phyloP scores from a whole-genome alignment of 2,113 vertebrate genomes.

The Saccopteryx bilineata region DNA sequence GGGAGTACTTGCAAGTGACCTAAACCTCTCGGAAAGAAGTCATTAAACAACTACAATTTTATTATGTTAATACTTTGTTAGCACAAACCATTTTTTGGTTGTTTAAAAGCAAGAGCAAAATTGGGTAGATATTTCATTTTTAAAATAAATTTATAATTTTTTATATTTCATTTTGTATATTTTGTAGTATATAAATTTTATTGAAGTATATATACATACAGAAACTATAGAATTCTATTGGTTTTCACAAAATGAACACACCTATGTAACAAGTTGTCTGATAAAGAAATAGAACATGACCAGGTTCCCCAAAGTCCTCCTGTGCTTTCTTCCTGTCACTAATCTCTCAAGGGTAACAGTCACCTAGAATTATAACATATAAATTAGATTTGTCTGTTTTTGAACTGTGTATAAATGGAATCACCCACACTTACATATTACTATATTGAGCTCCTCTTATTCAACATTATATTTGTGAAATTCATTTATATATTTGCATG shows the following conservation, averaged over 20 bases:
- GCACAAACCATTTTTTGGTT: background rate
- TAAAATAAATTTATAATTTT: background rate
- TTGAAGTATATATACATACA: background rate
- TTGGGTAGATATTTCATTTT: background rate
- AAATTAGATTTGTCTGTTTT: background rate
- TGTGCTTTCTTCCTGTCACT: background rate
- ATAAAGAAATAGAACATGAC: background rate
- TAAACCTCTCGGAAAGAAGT: background rate
- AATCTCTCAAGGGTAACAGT: background rate
- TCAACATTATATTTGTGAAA: background rate
- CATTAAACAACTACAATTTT: background rate
- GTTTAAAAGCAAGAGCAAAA: background rate
- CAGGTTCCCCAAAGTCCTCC: background rate
- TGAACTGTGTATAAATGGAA: background rate
- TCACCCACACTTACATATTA: background rate
- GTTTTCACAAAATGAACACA: constrained; percentile 38
- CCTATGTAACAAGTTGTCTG: background rate
- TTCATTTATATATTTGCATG: background rate
- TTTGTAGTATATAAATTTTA: constrained; percentile 7
- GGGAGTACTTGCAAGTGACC: background rate
- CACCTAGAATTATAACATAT: background rate
- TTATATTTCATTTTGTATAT: constrained; percentile 14
- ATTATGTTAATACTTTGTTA: background rate
- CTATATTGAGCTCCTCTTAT: background rate
- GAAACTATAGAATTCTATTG: background rate